Percentiles rank a stretch among this genome's conserved stretches.
Evolutionary conservation across 2,797 vertebrate genomes (phyloP).

Genomic region (Trichosurus vulpecula): DNA sequence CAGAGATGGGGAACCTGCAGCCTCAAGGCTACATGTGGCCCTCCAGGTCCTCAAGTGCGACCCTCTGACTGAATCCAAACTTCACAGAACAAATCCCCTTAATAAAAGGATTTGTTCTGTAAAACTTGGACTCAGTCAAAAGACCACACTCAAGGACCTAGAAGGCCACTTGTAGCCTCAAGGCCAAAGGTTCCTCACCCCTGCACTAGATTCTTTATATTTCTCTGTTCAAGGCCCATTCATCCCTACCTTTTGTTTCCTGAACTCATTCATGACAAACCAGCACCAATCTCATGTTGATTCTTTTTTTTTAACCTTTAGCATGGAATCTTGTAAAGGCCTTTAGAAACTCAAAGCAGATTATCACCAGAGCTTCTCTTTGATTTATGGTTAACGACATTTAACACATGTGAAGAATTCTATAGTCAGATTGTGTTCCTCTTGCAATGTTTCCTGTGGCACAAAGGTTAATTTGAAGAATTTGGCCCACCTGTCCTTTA

Average conservation of each 20-base stretch:
- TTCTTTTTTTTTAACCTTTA: conserved; percentile 22
- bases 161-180: too few relatives aligned
- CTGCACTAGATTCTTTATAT: not conserved
- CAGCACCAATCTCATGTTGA: not conserved
- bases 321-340: not conserved
- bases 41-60: too few relatives aligned
- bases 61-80: too few relatives aligned
- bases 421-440: not conserved
- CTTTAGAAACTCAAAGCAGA: not conserved
- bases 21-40: too few relatives aligned
- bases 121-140: too few relatives aligned
- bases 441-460: not conserved
- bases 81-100: too few relatives aligned
- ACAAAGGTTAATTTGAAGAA: not conserved
- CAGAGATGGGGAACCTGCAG: too few relatives aligned
- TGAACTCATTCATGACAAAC: not conserved
- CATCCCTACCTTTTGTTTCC: not conserved
- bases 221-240: not conserved
- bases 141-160: too few relatives aligned
- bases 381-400: not conserved
- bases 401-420: not conserved
- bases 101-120: too few relatives aligned
- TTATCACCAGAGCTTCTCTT: not conserved
- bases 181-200: too few relatives aligned
- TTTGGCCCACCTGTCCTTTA: not conserved